Base-by-base conservation (phyloP, 2,888 invertebrate genomes). In the Melitaea athalia region DNA sequence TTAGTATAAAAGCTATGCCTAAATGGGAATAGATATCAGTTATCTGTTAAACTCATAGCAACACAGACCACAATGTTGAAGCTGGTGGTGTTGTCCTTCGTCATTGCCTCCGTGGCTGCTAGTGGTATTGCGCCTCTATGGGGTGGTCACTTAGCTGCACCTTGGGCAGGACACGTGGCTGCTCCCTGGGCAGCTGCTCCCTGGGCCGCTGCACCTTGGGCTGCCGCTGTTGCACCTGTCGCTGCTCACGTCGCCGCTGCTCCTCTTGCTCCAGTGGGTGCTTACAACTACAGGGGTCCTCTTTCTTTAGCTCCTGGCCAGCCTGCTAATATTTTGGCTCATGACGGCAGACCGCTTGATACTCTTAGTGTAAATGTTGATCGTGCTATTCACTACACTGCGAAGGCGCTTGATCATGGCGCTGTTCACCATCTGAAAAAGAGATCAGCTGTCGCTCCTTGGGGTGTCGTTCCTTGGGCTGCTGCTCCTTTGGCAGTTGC, bases 21-120 rank as follows among this genome's bases (percentile, higher is more conserved):
- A 79, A 78, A 75, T 74, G 78, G 81, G 81, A n/a, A 81, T 81
- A 81, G 74, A 74, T 75, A 84, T 67, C 91, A 92, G 89, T 92
- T 83, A 82, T 79, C 83, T 79, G 81, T 75, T 78, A 80, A 78
- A 81, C 77, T 68, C 53, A 63, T 68, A 49, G 80, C 89, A 90
- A 88, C 88, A 90, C 90, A 92, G 91, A 92, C 89, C 89, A 92
- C 86, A 88, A 93, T 93, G 93, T 90, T 87, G 81, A 92, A 90
- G 87, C 85, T 93, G 93, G 93, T 94, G 93, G 94, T 94, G 88
- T 94, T 95, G 93, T 94, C 93, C 81, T 93, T 93, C 82, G 87
- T 94, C 74, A 80, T 95, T 78, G 94, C 94, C 81, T 80, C 94
- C 71, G 94, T 89, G 77, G 91, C 91, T 62, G 94, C 95, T 76